Conservation (phyloP, 2,888 invertebrate species). For the Tanypteryx hageni region DNA sequence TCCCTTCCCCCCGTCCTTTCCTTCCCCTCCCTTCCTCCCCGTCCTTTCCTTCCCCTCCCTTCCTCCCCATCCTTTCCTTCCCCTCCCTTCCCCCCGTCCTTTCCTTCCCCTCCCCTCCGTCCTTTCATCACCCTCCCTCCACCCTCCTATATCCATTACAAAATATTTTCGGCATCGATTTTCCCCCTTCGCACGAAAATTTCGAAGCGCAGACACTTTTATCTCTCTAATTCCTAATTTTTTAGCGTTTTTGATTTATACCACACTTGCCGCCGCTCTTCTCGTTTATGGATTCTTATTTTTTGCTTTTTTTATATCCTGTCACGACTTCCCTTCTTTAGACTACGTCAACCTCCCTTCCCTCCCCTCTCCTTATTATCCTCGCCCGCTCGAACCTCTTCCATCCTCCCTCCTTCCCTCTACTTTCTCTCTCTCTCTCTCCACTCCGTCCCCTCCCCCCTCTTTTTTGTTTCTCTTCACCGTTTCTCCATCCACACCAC, state of each 20-base stretch:
- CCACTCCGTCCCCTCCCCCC: not conserved
- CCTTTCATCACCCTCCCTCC: not conserved
- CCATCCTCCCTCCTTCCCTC: not conserved
- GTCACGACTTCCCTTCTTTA: not conserved
- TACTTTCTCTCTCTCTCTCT: not conserved
- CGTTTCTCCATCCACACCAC: not conserved
- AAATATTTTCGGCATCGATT: slow-evolving; percentile 3
- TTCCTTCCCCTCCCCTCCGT: not conserved
- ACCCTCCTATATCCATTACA: not conserved
- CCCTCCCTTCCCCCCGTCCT: not conserved
- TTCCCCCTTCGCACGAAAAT: not conserved
- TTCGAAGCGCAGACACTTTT: slow-evolving; percentile 13
- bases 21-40: not conserved
- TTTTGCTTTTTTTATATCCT: not conserved
- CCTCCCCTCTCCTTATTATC: not conserved
- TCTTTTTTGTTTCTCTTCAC: not conserved
- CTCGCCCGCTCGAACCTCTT: not conserved
- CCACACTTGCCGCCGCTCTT: not conserved
- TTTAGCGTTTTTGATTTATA: slow-evolving; percentile 22
- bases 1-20: not conserved
- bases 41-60: not conserved
- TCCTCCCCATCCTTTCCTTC: too few species aligned
- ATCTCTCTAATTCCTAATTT: slow-evolving; percentile 22
- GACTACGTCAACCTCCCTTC: not conserved
- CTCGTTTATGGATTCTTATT: slow-evolving; percentile 16